phyloP scores from a whole-genome alignment of 1,140 invertebrate genomes.

The Carposina sasakii region DNA sequence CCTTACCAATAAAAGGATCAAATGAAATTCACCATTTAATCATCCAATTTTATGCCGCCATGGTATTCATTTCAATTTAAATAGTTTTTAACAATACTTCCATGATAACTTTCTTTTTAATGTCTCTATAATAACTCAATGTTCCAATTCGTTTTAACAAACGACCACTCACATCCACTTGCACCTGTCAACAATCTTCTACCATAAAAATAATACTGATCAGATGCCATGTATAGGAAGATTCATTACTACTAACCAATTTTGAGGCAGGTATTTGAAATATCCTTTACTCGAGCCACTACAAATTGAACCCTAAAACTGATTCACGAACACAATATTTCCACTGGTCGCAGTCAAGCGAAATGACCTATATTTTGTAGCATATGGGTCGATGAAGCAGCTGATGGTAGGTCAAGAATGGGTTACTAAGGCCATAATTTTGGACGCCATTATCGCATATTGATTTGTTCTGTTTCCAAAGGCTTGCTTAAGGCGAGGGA shows the following conservation, averaged over 20 bases:
- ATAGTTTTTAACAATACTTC: too few relatives aligned
- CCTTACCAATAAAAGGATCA: too few relatives aligned
- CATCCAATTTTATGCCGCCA: too few relatives aligned
- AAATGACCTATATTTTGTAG: slow-evolving; percentile 52
- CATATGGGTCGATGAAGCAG: slow-evolving; percentile 49
- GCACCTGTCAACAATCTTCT: slow-evolving; percentile 39
- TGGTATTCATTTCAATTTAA: too few relatives aligned
- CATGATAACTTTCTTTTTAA: slow-evolving; percentile 20
- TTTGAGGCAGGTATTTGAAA: slow-evolving; percentile 12
- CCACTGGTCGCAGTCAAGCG: too few relatives aligned
- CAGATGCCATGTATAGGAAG: slow-evolving; percentile 34
- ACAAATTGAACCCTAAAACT: slow-evolving; percentile 23
- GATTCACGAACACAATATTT: slow-evolving; percentile 20
- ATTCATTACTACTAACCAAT: slow-evolving; percentile 37
- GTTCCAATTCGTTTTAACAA: slow-evolving; percentile 26
- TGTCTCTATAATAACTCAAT: slow-evolving; percentile 36
- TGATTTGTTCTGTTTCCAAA: slow-evolving; percentile 57
- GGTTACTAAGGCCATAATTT: slow-evolving; percentile 56
- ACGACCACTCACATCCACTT: slow-evolving; percentile 25
- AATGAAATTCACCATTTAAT: too few relatives aligned
- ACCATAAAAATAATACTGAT: slow-evolving; percentile 40
- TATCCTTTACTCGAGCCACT: background rate
- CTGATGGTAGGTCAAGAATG: slow-evolving; percentile 52
- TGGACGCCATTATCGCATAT: slow-evolving; percentile 47
- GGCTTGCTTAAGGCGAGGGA: slow-evolving; percentile 34